Evolutionary conservation across 2,888 invertebrate species (phyloP), one percentile per base, ranked within the genome.

Genomic region (Eurytoma californica): DNA sequence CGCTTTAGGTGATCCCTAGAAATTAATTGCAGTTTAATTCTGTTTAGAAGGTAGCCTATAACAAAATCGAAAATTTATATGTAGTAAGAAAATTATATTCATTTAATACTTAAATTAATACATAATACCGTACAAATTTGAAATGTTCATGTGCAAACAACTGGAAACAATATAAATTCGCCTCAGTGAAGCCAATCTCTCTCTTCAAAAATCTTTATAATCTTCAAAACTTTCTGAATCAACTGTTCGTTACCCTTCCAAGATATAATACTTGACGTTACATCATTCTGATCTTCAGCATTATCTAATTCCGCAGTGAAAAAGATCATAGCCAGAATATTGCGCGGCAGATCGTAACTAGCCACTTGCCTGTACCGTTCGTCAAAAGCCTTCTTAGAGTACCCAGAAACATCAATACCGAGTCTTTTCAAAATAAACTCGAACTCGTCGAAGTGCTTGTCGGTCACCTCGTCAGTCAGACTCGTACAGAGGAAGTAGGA

Each of bases 401-500:
- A 89, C 0, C 24, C 70, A 2, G 72, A 85, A 80, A 79, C 88
- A 87, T 90, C 84, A 68, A 91, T 90, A 55, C 88, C 83, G 76
- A 92, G 90, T 30, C 88, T 86, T 28, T 85, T 84, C 39, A 93
- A 83, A 49, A 89, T 86, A 0, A 88, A 83, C 1, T 92, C 83
- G 69, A 93, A 91, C 12, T 91, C 88, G 5, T 92, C 90, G 72
- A 90, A 89, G 80, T 92, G 87, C 24, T 91, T 83, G 3, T 91
- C 90, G 3, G 91, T 83, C 0, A 92, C 88, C 0, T 85, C 83
- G 9, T 90, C 88, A 3, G 91, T 88, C 3, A 93, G 90, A 82
- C 93, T 93, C 0, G 92, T 91, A 39, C 92, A 91, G 13, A 94
- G 79, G 67, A 93, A 91, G 82, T 93, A 93, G 2, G 92, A 84